These are phyloP conservation scores for Drosophila sordidapex DNA, from an alignment of 2,888 invertebrate genomes.

Conservation along the genomic window DNA sequence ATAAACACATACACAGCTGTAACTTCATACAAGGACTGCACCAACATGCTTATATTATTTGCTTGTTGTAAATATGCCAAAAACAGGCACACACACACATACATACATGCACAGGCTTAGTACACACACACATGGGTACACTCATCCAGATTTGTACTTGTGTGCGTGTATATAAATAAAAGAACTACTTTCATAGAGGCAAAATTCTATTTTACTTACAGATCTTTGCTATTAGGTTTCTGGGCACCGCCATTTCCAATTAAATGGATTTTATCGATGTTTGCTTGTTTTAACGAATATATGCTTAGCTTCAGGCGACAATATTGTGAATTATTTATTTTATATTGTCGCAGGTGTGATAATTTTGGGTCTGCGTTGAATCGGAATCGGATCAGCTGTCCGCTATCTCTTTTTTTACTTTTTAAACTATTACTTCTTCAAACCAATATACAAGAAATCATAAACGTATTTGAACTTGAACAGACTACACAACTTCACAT, in stretches of 20 bases:
- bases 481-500: slow-evolving; percentile 37
- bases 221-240: slow-evolving; percentile 84
- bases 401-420: slow-evolving; percentile 40
- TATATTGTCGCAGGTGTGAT: slow-evolving; percentile 71
- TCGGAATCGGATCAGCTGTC: slow-evolving; percentile 51
- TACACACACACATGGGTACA: slow-evolving; percentile 1
- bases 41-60: slow-evolving; percentile 42
- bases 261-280: slow-evolving; percentile 71
- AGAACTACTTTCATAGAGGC: slow-evolving; percentile 36
- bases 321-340: slow-evolving; percentile 53
- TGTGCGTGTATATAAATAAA: slow-evolving; percentile 24
- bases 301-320: slow-evolving; percentile 1
- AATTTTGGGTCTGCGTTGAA: slow-evolving; percentile 31
- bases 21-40: slow-evolving; percentile 45
- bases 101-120: not conserved
- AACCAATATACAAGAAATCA: slow-evolving; percentile 32
- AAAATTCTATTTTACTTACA: slow-evolving; percentile 81
- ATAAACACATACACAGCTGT: slow-evolving; percentile 11
- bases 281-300: slow-evolving; percentile 19
- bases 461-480: slow-evolving; percentile 20
- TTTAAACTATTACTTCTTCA: slow-evolving; percentile 12
- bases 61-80: slow-evolving; percentile 18
- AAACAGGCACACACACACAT: slow-evolving; percentile 2
- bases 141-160: not conserved
- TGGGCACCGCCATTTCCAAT: slow-evolving; percentile 84